phyloP scores from a whole-genome alignment of 2,113 vertebrate species.

The Mystacornis crossleyi region DNA sequence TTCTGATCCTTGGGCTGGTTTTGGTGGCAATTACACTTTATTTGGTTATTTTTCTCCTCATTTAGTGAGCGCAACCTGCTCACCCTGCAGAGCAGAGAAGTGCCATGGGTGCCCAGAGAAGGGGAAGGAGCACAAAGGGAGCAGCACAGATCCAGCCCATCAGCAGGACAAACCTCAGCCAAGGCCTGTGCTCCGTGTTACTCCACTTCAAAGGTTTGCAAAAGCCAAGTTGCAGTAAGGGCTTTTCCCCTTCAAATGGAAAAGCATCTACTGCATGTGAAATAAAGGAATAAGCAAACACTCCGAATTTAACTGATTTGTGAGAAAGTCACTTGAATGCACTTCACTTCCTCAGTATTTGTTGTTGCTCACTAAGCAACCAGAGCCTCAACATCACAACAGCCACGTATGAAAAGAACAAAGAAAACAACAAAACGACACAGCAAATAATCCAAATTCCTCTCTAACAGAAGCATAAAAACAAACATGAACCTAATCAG shows the following conservation, averaged over 20 bases:
- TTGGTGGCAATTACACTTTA: not conserved
- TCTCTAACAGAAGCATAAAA: conserved; percentile 10
- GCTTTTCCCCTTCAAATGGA: not conserved
- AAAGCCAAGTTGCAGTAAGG: not conserved
- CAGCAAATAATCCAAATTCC: not conserved
- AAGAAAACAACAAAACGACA: not conserved
- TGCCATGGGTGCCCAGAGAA: not conserved
- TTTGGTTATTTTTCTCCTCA: not conserved
- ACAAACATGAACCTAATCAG: not conserved
- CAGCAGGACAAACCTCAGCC: not conserved
- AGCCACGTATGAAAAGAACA: not conserved
- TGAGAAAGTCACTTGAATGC: not conserved
- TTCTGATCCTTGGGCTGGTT: not conserved
- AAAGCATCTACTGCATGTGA: not conserved
- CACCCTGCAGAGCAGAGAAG: not conserved
- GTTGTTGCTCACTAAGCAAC: conserved; percentile 40
- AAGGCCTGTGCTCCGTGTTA: not conserved
- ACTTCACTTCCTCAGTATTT: not conserved
- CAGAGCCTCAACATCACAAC: not conserved
- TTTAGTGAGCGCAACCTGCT: not conserved
- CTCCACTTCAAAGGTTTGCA: not conserved
- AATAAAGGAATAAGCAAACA: not conserved
- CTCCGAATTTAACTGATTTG: not conserved
- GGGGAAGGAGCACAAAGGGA: not conserved
- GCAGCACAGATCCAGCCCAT: not conserved